Evolutionary conservation across 2,797 vertebrate genomes (phyloP).

Genomic region (Vespertilio murinus): DNA sequence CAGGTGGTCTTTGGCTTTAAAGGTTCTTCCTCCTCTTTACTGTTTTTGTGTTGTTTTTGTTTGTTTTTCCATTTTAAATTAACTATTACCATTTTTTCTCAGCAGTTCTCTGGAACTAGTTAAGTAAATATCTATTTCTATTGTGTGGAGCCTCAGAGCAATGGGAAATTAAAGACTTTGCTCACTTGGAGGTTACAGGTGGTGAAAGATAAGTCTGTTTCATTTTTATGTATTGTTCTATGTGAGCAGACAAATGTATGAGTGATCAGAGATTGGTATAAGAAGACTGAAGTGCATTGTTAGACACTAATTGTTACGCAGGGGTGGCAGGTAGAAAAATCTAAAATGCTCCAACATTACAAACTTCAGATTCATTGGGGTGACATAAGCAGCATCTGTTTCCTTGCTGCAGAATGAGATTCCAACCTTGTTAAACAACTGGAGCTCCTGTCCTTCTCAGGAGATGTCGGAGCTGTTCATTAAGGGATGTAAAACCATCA

Average conservation of each 20-base stretch:
- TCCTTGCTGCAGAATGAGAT: background rate
- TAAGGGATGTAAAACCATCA: background rate
- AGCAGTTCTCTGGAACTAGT: background rate
- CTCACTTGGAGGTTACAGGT: background rate
- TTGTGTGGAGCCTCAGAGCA: background rate
- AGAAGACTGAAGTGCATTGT: background rate
- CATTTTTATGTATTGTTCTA: conserved; percentile 54
- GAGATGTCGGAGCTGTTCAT: background rate
- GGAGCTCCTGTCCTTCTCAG: background rate
- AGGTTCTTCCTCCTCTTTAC: background rate
- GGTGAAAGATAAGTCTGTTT: background rate
- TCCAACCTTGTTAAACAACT: background rate
- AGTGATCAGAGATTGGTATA: conserved; percentile 1
- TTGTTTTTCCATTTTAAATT: background rate
- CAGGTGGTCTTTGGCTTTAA: background rate
- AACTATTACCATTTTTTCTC: background rate
- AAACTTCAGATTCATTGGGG: background rate
- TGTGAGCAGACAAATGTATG: conserved; percentile 25
- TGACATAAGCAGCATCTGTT: background rate
- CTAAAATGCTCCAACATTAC: background rate
- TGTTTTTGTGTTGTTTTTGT: background rate
- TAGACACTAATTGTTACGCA: conserved; percentile 50
- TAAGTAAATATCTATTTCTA: background rate
- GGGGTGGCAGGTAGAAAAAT: conserved; percentile 4
- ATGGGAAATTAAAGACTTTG: background rate